Conservation (phyloP, 2,888 invertebrate genomes). For the Theodoxus fluviatilis region DNA sequence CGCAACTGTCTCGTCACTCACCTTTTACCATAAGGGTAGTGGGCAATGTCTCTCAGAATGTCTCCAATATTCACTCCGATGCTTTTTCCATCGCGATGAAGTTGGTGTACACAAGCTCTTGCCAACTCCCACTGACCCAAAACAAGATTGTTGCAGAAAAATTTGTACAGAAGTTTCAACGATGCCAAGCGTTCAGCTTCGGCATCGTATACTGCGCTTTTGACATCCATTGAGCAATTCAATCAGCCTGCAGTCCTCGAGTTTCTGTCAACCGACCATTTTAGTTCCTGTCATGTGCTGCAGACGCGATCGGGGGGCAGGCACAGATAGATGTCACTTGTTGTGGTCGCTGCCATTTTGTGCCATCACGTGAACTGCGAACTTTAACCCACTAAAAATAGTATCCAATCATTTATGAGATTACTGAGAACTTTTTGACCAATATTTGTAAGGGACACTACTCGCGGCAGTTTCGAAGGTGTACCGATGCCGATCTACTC, state of each 20-base stretch:
- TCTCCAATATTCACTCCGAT: slow-evolving; percentile 37
- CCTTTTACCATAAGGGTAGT: slow-evolving; percentile 54
- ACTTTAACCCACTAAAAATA: no score
- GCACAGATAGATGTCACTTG: not conserved
- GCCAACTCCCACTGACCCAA: slow-evolving; percentile 63
- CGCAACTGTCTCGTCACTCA: slow-evolving; percentile 28
- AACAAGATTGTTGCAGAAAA: slow-evolving; percentile 59
- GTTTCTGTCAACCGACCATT: not conserved
- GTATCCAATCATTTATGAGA: no score
- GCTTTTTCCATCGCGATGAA: slow-evolving; percentile 35
- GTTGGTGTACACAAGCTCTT: slow-evolving; percentile 41
- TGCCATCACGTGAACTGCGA: slow-evolving; percentile 47
- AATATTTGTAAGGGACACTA: no score
- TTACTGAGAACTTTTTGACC: no score
- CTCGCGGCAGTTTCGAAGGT: no score
- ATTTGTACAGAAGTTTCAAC: slow-evolving; percentile 38
- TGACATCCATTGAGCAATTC: no score
- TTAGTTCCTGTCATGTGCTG: no score
- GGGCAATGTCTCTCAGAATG: slow-evolving; percentile 44
- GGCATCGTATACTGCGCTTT: no score
- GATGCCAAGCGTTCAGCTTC: no score
- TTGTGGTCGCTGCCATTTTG: slow-evolving; percentile 42
- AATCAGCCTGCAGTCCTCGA: no score
- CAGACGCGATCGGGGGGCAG: no score
- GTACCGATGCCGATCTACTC: no score